phyloP scores from a whole-genome alignment of 2,797 vertebrate genomes.

The Clarias pachynema region DNA sequence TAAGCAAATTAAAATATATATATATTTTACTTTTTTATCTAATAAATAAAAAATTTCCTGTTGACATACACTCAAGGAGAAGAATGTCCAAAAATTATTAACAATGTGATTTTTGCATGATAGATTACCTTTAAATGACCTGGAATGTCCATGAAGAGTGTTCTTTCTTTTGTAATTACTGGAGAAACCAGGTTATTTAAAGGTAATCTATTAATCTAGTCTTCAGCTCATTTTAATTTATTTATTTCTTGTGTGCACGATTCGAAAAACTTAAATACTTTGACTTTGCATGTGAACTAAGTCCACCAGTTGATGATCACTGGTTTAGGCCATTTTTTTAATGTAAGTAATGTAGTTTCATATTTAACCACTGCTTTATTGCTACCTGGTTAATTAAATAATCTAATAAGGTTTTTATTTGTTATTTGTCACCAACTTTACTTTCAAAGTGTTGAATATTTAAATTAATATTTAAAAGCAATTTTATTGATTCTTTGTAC shows the following conservation, averaged over 20 bases:
- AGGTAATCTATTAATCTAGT: no score
- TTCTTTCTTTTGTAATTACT: neutral
- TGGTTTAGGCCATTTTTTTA: neutral
- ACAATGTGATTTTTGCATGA: no score
- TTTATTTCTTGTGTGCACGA: no score
- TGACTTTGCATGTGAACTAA: neutral
- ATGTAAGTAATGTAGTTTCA: neutral
- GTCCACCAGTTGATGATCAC: neutral
- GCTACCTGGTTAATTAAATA: neutral
- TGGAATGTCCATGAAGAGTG: no score
- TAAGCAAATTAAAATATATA: no score
- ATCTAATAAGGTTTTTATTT: neutral
- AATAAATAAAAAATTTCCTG: no score
- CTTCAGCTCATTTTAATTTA: neutral
- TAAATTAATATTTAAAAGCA: neutral
- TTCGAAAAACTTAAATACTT: neutral
- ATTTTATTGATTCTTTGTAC: neutral
- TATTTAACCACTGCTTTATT: neutral
- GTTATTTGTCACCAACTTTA: neutral
- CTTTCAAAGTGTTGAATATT: neutral
- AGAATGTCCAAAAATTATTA: no score
- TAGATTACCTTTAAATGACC: no score
- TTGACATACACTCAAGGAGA: no score
- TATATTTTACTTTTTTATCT: no score
- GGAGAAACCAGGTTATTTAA: no score